Evolutionary conservation across 2,797 vertebrate genomes (phyloP), one percentile per base, ranked within the genome.

Genomic region (Cichlasoma orientale): DNA sequence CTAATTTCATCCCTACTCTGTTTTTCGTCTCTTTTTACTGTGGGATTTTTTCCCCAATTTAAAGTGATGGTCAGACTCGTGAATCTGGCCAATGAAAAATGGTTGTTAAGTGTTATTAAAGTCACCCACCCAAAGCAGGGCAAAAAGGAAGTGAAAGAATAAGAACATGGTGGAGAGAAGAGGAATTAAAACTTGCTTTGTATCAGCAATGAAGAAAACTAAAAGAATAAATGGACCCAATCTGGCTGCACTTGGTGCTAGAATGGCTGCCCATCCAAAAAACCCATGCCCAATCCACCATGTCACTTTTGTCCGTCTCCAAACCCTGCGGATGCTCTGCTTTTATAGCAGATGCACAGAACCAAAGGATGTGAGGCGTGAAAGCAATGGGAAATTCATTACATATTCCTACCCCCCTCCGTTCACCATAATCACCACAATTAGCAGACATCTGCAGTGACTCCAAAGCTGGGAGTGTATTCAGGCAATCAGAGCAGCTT

Each of bases 401-500:
- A 92, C 92, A 92, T 93, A 94, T 95, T 93, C 93, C 91, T 90
- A 92, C 93, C 93, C 92, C 93, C 94, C 94, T 95, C 92, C 81
- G 91, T 85, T 94, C 85, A 9, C 93, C 91, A 94, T 95, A 95
- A 96, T 95, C 93, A 95, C 93, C 93, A 94, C 94, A 95, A 95
- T 96, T 95, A 95, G 92, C 93, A 94, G 94, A 95, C 95, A 96
- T 95, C 95, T 95, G 95, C 94, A 92, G 91, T 93, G 92, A 94
- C 90, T 95, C 92, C 91, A 92, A 91, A 92, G 90, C 93, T 87
- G 88, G 78, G 88, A 92, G 90, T 91, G 90, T 91, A 90, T 93
- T 93, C 89, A 92, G 88, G 93, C 92, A 94, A 94, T 94, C 93
- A 95, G 90, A 93, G 88, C 86, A 72, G 90, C 92, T 93, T 94